Conservation (phyloP, 2,113 vertebrate genomes). For the Ahaetulla prasina region DNA sequence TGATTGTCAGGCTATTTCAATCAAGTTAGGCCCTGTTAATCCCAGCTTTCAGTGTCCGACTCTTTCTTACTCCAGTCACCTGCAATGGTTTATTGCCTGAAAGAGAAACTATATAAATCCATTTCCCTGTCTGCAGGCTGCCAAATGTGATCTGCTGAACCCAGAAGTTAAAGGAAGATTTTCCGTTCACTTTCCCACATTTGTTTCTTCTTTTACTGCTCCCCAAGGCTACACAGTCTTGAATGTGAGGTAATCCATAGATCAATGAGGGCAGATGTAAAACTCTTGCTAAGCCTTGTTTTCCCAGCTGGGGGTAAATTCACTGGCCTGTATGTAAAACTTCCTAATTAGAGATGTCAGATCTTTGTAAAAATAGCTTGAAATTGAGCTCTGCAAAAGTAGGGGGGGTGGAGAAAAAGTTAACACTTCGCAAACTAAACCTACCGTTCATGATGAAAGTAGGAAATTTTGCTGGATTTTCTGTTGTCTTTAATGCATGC, state of each 20-base stretch:
- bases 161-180: constrained; percentile 68
- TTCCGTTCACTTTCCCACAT: constrained; percentile 80
- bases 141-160: constrained; percentile 65
- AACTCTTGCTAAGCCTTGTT: constrained; percentile 87
- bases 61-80: neutral
- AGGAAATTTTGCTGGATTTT: neutral
- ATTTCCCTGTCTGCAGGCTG: constrained; percentile 56
- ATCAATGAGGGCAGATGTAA: constrained; percentile 91
- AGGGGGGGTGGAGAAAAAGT: constrained; percentile 22
- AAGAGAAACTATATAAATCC: constrained; percentile 51
- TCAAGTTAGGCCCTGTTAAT: neutral
- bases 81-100: neutral
- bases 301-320: constrained; percentile 90
- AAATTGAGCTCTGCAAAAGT: constrained; percentile 49
- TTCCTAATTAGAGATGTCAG: constrained; percentile 80
- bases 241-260: constrained; percentile 87
- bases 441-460: neutral
- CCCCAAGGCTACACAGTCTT: constrained; percentile 76
- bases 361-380: constrained; percentile 63
- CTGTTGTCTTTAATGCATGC: neutral
- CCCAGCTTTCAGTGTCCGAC: neutral
- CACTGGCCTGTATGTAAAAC: constrained; percentile 80
- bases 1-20: neutral
- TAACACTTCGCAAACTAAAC: constrained; percentile 56
- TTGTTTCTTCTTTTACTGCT: constrained; percentile 69